A percentile compares a stretch with the other conserved stretches of the same genome.
phyloP scores from a whole-genome alignment of 23 tunicate species.

The Pegea sp. region DNA sequence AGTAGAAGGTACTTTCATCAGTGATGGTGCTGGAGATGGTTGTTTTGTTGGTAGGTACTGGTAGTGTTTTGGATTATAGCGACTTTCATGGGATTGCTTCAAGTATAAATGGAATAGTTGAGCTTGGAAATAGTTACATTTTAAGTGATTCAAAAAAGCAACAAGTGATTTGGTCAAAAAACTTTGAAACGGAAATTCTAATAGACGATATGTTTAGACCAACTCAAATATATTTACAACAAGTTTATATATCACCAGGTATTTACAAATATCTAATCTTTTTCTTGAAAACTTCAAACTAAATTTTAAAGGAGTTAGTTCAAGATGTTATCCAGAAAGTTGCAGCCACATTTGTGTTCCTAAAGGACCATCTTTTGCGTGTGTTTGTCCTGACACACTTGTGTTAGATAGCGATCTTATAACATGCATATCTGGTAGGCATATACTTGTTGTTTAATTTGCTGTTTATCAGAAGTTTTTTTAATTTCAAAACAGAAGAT shows the following conservation, averaged over 20 bases:
- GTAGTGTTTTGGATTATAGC: conserved; percentile 13
- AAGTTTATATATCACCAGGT: conserved; percentile 16
- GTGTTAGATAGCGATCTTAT: conserved; percentile 22
- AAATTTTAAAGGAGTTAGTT: background rate
- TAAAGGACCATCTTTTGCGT: conserved; percentile 6
- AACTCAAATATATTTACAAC: conserved; percentile 44
- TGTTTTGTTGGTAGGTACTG: conserved; percentile 9
- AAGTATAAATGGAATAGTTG: conserved; percentile 44
- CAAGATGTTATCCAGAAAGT: background rate
- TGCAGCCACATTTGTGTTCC: conserved; percentile 85
- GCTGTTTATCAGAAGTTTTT: no score
- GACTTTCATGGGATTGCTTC: conserved; percentile 23
- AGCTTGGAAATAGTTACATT: conserved; percentile 7
- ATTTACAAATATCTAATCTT: background rate
- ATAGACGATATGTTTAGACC: conserved; percentile 43
- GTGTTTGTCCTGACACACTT: conserved; percentile 55
- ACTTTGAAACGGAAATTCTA: conserved; percentile 9
- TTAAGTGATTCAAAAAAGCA: conserved; percentile 49
- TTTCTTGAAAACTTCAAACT: background rate
- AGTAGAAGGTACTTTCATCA: background rate
- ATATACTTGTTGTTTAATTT: background rate
- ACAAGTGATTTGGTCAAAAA: conserved; percentile 8
- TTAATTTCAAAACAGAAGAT: no score
- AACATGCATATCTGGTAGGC: conserved; percentile 55
- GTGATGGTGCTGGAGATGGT: background rate